Base-by-base conservation (phyloP, 2,113 vertebrate species). In the Phasianus colchicus region DNA sequence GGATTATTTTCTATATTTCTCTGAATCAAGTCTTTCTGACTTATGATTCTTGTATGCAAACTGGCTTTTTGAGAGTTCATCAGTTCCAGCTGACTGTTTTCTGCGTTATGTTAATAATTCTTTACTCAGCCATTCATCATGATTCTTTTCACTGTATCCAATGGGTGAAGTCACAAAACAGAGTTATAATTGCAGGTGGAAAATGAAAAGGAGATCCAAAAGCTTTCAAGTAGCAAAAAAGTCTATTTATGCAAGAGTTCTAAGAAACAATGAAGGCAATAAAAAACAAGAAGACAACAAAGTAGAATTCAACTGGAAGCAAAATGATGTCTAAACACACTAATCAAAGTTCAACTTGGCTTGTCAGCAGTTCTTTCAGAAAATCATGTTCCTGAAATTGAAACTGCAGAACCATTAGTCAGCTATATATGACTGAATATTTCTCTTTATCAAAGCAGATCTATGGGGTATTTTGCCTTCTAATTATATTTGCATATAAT, bases 11-110 rank as follows among this genome's bases (percentile, higher is more conserved):
- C 30, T 66, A 5, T 78, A 78, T 91, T 86, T 61, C 27, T 47
- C 10, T 91, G 34, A 55, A 40, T 86, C 6, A 29, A 64, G 85
- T 89, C 5, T 11, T 92, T 85, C n/a, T 90, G 80, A 63, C 79
- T 88, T 32, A 1, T 47, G 22, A 65, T 83, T 92, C 57, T 75
- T 89, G 18, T 20, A 85, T 52, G 32, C 38, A 96, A 86, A 83
- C 22, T 73, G 45, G 11, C 25, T 88, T 89, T 93, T 67, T 86
- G 45, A 81, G 72, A 78, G 27, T 86, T 92, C 61, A 48, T 92
- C 65, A 78, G 42, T 91, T 92, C 84, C 77, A 96, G 91, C 55
- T 93, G 82, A 71, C 48, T 90, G 75, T 92, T 92, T 97, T 95
- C 79, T 27, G 81, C 79, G 92, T 88, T 22, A n/a, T 92, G 61